These are phyloP conservation scores for Aelia acuminata DNA, from an alignment of 2,888 invertebrate genomes.

Conservation along the genomic window DNA sequence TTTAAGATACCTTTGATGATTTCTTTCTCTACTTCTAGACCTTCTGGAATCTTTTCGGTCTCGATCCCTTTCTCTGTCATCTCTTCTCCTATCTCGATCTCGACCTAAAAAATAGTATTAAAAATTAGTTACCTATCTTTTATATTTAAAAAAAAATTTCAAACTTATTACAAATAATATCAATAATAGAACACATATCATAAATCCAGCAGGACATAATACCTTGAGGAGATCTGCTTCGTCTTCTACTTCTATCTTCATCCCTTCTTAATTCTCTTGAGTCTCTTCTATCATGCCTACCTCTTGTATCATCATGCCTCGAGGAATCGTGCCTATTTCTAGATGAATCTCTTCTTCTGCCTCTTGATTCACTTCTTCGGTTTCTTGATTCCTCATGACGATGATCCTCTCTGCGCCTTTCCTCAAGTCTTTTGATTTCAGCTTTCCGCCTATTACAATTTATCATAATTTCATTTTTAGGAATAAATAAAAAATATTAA, in stretches of 20 bases:
- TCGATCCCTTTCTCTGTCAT: constrained; percentile 64
- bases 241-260: constrained; percentile 65
- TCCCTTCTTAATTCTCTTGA: constrained; percentile 63
- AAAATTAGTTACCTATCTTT: neutral
- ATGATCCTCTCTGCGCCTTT: constrained; percentile 63
- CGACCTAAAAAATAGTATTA: constrained; percentile 61
- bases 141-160: neutral
- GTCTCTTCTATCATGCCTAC: constrained; percentile 11
- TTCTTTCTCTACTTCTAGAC: constrained; percentile 65
- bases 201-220: neutral
- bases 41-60: constrained; percentile 64
- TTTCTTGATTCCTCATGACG: constrained; percentile 63
- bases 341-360: constrained; percentile 68
- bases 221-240: constrained; percentile 64
- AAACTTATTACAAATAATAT: neutral
- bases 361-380: constrained; percentile 68
- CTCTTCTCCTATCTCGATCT: constrained; percentile 63
- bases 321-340: constrained; percentile 67
- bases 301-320: constrained; percentile 54
- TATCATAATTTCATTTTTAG: neutral
- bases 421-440: constrained; percentile 60
- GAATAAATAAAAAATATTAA: neutral
- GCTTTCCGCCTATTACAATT: constrained; percentile 57
- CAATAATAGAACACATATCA: neutral
- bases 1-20: constrained; percentile 61